Evolutionary conservation across 2,797 vertebrate species (phyloP), one percentile per base, ranked within the genome.

Genomic region (Microchirus variegatus): DNA sequence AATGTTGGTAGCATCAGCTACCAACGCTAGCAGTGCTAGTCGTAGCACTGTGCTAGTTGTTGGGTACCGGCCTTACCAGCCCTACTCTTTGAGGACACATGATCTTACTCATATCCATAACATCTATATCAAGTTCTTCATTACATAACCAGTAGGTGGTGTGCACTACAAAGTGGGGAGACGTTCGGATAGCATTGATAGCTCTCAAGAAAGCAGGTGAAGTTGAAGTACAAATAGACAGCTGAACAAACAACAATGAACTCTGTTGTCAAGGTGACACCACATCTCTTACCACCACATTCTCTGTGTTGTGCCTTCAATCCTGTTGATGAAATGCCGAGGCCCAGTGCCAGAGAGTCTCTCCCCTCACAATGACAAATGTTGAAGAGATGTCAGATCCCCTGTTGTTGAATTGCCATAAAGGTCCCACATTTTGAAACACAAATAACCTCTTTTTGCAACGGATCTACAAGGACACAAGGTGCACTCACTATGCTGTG

Each of bases 221-320:
- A 17, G 53, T 35, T 10, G 5, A 16, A 19, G 11, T 3, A 42
- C 36, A 65, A 53, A 58, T 44, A 60, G 64, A 44, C 1, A 4
- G 40, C 38, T 1, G 49, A 48, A 60, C 37, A 53, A 58, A 79
- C 46, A 61, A 56, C 38, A 49, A 11, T 26, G 41, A 65, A 49
- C 49, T 69, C 71, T 11, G 48, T 59, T 53, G 61, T 35, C 63
- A 61, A 67, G 76, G 60, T 61, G 77, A 75, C 77, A 64, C 12
- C 9, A 4, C 3, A 31, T 31, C 31, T 31, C 31, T 31, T 3
- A 31, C 31, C 51, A 15, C 42, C 45, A n/a, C n/a, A n/a, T n/a
- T 53, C 40, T 40, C 61, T 10, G 26, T 2, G 36, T 53, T 36
- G 69, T 53, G 50, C 35, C 18, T 52, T 48, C 42, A 4, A 58